Evolutionary conservation across 2,888 invertebrate genomes (phyloP).

Genomic region (Resseliella maxima): DNA sequence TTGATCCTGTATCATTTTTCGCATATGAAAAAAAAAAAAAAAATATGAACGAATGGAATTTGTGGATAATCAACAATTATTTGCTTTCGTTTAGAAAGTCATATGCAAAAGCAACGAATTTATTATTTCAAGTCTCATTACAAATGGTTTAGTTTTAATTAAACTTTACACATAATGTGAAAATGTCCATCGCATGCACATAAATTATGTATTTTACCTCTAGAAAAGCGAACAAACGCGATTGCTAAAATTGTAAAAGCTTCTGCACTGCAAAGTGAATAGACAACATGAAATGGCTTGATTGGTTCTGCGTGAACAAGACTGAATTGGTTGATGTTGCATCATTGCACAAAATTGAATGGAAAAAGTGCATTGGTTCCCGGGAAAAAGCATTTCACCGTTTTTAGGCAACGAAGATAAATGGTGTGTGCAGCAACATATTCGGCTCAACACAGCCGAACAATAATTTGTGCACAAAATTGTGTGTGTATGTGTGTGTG

Average conservation of each 20-base stretch:
- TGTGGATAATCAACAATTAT: neutral
- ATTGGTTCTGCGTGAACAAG: neutral
- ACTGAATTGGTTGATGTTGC: neutral
- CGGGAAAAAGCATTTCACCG: neutral
- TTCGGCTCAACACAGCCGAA: neutral
- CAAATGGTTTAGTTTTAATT: conserved; percentile 23
- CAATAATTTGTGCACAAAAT: neutral
- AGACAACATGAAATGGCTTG: too few relatives aligned
- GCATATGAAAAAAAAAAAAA: too few relatives aligned
- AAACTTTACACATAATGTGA: conserved; percentile 21
- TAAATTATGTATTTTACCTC: conserved; percentile 28
- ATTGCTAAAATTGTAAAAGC: too few relatives aligned
- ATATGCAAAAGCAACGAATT: neutral
- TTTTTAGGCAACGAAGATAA: neutral
- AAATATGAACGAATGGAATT: too few relatives aligned
- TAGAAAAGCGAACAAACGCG: neutral
- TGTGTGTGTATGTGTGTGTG: neutral
- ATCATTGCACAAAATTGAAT: conserved; percentile 17
- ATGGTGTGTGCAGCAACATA: neutral
- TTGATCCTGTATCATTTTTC: too few relatives aligned
- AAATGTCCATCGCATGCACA: conserved; percentile 14
- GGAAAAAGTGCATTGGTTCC: neutral
- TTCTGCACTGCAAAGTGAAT: too few relatives aligned
- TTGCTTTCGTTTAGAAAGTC: neutral
- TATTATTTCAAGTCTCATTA: neutral